Percentiles rank a stretch among this genome's conserved stretches.
Conservation (phyloP, 2,113 vertebrate genomes). For the Oncorhynchus tshawytscha region DNA sequence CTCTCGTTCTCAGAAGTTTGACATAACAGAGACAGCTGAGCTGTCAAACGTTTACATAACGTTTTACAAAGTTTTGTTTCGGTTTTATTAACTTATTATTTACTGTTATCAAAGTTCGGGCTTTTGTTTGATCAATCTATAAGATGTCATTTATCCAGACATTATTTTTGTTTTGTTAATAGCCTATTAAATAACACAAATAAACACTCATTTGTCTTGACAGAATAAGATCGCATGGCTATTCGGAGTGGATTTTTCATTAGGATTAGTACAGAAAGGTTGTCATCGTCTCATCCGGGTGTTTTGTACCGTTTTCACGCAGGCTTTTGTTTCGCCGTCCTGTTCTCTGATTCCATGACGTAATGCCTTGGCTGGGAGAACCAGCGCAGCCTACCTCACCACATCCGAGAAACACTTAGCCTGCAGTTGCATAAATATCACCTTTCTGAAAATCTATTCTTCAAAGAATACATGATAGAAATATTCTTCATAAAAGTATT, state of each 20-base stretch:
- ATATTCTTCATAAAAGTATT: too few species aligned
- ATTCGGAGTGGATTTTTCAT: too few species aligned
- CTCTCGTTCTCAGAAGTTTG: slow-evolving; percentile 23
- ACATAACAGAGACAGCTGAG: background rate
- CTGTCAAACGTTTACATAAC: background rate
- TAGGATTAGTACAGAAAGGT: background rate
- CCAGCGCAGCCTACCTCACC: background rate
- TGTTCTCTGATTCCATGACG: slow-evolving; percentile 76
- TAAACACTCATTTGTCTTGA: background rate
- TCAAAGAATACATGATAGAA: too few species aligned
- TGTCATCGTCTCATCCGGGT: background rate
- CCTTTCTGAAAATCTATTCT: background rate
- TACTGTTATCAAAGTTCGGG: background rate
- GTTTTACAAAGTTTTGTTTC: background rate
- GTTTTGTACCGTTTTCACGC: background rate
- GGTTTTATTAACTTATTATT: background rate
- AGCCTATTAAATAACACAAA: too few species aligned
- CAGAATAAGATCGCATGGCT: background rate
- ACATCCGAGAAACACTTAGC: background rate
- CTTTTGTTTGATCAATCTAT: background rate
- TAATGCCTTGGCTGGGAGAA: slow-evolving; percentile 58
- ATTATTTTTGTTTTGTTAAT: too few species aligned
- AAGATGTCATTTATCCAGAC: background rate
- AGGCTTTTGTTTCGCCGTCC: slow-evolving; percentile 69
- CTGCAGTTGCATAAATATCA: background rate